These are phyloP conservation scores for Abscondita cerata DNA, from an alignment of 2,888 invertebrate genomes.

Conservation along the genomic window DNA sequence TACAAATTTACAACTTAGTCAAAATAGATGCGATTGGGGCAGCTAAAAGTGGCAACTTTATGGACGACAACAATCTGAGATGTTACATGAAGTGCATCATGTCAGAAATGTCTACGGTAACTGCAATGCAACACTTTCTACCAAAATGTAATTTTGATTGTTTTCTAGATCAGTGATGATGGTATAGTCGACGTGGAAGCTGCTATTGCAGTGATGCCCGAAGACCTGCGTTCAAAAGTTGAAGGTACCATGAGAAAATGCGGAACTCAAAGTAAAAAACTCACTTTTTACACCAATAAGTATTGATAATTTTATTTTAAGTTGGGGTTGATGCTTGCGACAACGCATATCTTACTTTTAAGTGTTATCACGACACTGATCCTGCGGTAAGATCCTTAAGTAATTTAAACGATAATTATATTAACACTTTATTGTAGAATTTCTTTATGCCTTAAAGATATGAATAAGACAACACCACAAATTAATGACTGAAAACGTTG, in stretches of 20 bases:
- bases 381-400: neutral
- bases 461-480: too few species aligned
- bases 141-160: neutral
- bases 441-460: slow-evolving; percentile 8
- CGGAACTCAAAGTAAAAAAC: slow-evolving; percentile 51
- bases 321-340: slow-evolving; percentile 46
- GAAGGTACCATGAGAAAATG: slow-evolving; percentile 51
- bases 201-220: slow-evolving; percentile 54
- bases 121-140: slow-evolving; percentile 24
- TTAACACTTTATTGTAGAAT: neutral
- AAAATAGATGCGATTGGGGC: slow-evolving; percentile 43
- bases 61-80: slow-evolving; percentile 52
- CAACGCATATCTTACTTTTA: slow-evolving; percentile 45
- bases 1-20: neutral
- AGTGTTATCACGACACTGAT: slow-evolving; percentile 44
- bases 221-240: slow-evolving; percentile 47
- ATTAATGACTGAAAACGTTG: too few species aligned
- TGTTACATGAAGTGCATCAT: slow-evolving; percentile 55
- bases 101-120: slow-evolving; percentile 50
- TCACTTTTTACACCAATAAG: neutral
- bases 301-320: slow-evolving; percentile 11
- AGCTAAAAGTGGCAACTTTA: slow-evolving; percentile 51
- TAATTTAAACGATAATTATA: neutral
- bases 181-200: slow-evolving; percentile 56
- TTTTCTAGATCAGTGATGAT: slow-evolving; percentile 54